Percentiles rank a stretch among this genome's conserved stretches.
These are phyloP conservation scores for Gallinago paraguaiae DNA, from an alignment of 2,113 vertebrate species.

Conservation along the genomic window DNA sequence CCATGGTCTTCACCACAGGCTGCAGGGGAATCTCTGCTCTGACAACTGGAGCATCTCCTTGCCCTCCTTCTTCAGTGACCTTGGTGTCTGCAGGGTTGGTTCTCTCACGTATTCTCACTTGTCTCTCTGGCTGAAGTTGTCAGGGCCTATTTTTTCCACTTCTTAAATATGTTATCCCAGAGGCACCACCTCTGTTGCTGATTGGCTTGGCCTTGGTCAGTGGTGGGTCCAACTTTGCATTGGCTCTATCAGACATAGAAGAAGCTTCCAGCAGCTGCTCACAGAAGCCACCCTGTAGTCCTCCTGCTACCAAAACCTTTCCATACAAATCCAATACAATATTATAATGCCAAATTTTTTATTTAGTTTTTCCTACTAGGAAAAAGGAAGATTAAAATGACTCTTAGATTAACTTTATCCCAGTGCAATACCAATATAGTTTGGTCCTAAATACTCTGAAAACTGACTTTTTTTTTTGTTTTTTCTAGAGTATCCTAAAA, in stretches of 20 bases:
- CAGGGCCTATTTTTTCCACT: not conserved
- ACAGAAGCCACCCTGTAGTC: not conserved
- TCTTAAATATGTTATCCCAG: not conserved
- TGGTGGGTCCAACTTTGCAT: not conserved
- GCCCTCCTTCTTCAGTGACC: not conserved
- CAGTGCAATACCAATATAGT: not conserved
- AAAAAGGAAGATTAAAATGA: constrained; percentile 49
- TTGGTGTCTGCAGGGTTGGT: not conserved
- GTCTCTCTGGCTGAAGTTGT: not conserved
- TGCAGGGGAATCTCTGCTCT: not conserved
- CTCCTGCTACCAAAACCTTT: not conserved
- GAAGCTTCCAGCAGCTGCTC: not conserved
- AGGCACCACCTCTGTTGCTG: not conserved
- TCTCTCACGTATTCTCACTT: not conserved
- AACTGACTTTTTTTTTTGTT: not conserved
- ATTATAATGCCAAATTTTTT: not conserved
- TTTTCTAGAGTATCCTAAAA: not conserved
- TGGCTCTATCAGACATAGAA: not conserved
- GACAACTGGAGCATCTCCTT: not conserved
- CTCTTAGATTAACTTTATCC: constrained; percentile 38
- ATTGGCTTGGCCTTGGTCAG: not conserved
- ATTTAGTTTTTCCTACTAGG: not conserved
- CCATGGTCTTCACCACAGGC: not conserved
- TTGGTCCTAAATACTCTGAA: not conserved
- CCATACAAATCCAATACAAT: not conserved